Percentiles rank a stretch among this genome's conserved stretches.
Conservation (phyloP, 1,140 invertebrate species). For the Lutraria rhynchaena region DNA sequence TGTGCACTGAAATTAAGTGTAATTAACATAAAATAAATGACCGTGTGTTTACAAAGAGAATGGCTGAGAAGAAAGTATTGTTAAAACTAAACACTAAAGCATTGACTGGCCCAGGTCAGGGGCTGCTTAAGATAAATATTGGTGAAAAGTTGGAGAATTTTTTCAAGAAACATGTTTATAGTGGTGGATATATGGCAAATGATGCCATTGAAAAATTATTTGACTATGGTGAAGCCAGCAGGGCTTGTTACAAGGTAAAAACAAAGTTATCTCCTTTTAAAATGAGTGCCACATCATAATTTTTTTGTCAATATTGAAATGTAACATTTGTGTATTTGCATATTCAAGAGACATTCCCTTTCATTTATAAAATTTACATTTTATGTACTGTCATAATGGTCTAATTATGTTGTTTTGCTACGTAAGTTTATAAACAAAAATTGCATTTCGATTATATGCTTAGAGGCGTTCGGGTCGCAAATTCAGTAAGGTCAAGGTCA, state of each 20-base stretch:
- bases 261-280: neutral
- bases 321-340: no score
- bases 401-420: no score
- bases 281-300: neutral
- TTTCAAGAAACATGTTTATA: constrained; percentile 50
- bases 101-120: neutral
- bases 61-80: neutral
- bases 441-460: no score
- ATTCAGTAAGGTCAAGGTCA: no score
- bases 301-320: constrained; percentile 5
- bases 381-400: no score
- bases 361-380: no score
- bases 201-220: constrained; percentile 34
- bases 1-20: no score
- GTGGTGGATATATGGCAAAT: constrained; percentile 37
- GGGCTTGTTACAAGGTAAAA: constrained; percentile 45
- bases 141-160: constrained; percentile 36
- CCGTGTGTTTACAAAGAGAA: no score
- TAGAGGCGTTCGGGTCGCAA: no score
- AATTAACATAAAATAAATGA: no score
- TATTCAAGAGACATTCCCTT: no score
- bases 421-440: no score
- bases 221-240: constrained; percentile 44
- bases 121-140: constrained; percentile 13
- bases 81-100: neutral